Base-by-base conservation (phyloP, 2,113 vertebrate genomes). In the Taxidea taxus region DNA sequence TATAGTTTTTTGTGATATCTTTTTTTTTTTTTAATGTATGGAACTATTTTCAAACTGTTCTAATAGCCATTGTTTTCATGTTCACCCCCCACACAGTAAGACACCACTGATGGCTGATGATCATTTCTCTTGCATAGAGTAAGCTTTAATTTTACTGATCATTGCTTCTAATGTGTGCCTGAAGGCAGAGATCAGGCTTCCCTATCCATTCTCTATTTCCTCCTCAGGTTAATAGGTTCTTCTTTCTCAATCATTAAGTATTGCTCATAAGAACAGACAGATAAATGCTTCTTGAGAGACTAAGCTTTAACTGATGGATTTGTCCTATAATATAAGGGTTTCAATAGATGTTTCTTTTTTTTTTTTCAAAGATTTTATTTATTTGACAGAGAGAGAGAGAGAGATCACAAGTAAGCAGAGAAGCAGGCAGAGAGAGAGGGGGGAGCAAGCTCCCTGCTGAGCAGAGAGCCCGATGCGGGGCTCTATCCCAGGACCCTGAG, bases 131-230 rank as follows among this genome's bases (percentile, higher is more conserved):
- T 34, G 3, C 20, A 44, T 2, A 39, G 42, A 85, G n/a, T 47
- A 64, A n/a, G 21, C 62, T 81, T 95, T 92, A 74, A 78, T 95
- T 97, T 91, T 86, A 39, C 72, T 93, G 58, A 54, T 90, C 54
- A 74, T n/a, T 83, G 64, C 47, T 91, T 74, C 4, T 56, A 37
- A 80, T 1, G 34, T 58, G 47, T 47, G 34, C 72, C 68, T 51
- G 10, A 51, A 54, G 44, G 31, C n/a, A n/a, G 23, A 54, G 39
- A 47, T 60, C 39, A 58, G 29, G 6, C 27, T 74, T 78, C 9
- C 49, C 4, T 66, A 10, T 34, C 27, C 56, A n/a, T 27, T 75
- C 56, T 49, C 42, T 6, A n/a, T 39, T 51, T 87, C 64, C 11
- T 34, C 27, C 23, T 39, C 51, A 31, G 54, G 64, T 49, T 37